Evolutionary conservation across 2,888 invertebrate genomes (phyloP).

Genomic region (Sesia apiformis): DNA sequence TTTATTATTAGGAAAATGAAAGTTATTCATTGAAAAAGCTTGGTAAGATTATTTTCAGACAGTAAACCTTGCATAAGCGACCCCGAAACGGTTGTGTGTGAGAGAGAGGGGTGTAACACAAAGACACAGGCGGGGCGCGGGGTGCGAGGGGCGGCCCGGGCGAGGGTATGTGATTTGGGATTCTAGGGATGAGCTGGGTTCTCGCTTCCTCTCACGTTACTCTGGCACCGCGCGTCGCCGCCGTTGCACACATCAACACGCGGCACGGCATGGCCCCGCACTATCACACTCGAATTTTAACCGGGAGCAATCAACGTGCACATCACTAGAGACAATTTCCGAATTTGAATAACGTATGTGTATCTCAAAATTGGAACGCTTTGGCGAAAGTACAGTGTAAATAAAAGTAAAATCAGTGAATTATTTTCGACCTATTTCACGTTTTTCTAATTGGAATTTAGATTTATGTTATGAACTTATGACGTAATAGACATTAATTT

Average conservation of each 20-base stretch:
- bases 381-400: neutral
- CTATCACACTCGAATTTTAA: slow-evolving; percentile 16
- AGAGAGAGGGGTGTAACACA: slow-evolving; percentile 64
- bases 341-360: slow-evolving; percentile 12
- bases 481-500: too few species aligned
- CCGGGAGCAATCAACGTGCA: slow-evolving; percentile 16
- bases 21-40: slow-evolving; percentile 21
- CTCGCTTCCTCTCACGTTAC: slow-evolving; percentile 70
- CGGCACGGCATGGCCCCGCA: slow-evolving; percentile 10
- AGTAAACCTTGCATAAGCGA: slow-evolving; percentile 49
- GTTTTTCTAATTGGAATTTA: too few species aligned
- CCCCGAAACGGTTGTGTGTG: slow-evolving; percentile 42
- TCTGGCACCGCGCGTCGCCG: slow-evolving; percentile 64
- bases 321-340: slow-evolving; percentile 15
- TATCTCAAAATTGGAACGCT: neutral
- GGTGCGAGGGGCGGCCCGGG: slow-evolving; percentile 51
- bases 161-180: slow-evolving; percentile 71
- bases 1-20: too few species aligned
- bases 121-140: slow-evolving; percentile 44
- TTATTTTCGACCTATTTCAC: too few species aligned
- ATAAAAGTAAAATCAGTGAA: neutral
- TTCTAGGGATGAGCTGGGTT: slow-evolving; percentile 73
- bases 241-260: slow-evolving; percentile 44
- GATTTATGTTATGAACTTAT: too few species aligned
- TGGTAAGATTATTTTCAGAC: slow-evolving; percentile 39